A percentile compares a stretch with the other conserved stretches of the same genome.
These are phyloP conservation scores for Tyto alba DNA, from an alignment of 2,113 vertebrate genomes.

Conservation along the genomic window DNA sequence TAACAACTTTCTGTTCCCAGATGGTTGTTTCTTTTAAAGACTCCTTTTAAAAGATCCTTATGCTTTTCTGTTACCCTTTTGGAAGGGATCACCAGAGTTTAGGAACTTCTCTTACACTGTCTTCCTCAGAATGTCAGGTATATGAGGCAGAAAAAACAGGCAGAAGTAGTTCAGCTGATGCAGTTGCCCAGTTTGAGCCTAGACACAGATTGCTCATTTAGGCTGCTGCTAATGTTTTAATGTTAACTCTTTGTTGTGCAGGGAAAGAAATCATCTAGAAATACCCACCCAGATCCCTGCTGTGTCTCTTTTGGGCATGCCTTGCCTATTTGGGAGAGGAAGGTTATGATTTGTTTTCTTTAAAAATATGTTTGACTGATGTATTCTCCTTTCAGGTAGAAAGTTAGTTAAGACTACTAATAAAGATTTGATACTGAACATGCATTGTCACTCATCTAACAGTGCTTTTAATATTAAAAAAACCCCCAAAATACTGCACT, in stretches of 20 bases:
- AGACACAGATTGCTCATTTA: neutral
- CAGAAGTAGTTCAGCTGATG: neutral
- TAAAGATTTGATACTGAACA: rapidly evolving
- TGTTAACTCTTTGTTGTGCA: neutral
- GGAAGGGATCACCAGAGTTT: neutral
- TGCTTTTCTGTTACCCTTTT: neutral
- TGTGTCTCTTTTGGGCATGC: neutral
- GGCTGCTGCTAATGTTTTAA: neutral
- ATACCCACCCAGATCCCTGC: neutral
- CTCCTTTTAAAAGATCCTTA: neutral
- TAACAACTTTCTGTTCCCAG: neutral
- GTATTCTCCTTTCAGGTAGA: neutral
- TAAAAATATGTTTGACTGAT: neutral
- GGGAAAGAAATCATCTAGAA: neutral
- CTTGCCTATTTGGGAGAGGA: neutral
- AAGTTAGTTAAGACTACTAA: neutral
- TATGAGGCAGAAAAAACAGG: neutral
- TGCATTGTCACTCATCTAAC: neutral
- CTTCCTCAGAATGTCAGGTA: neutral
- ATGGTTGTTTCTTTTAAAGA: neutral
- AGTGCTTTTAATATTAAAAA: neutral
- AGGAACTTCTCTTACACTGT: neutral
- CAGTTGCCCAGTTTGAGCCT: neutral
- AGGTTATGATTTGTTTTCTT: neutral
- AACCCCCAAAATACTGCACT: neutral